These are phyloP conservation scores for Sturmia bella DNA, from an alignment of 2,888 invertebrate species.

Conservation along the genomic window DNA sequence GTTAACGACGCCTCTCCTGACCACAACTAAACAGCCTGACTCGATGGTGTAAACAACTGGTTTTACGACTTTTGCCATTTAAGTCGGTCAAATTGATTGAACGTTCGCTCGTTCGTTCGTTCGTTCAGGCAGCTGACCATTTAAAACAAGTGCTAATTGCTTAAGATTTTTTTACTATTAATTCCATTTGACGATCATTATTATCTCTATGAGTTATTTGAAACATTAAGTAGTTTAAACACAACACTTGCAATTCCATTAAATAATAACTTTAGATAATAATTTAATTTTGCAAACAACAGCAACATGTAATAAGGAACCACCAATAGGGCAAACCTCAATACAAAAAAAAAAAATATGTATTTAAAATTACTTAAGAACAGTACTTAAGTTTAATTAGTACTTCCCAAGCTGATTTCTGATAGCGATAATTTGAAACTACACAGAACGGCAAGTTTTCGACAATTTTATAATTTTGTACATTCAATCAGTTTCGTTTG, in stretches of 20 bases:
- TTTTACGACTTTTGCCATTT: slow-evolving; percentile 72
- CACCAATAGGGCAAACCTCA: neutral
- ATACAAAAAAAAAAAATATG: neutral
- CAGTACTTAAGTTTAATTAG: no score
- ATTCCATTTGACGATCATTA: slow-evolving; percentile 14
- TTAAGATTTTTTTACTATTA: slow-evolving; percentile 57
- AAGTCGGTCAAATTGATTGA: slow-evolving; percentile 73
- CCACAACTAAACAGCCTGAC: slow-evolving; percentile 8
- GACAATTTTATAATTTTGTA: no score
- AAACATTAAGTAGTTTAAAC: slow-evolving; percentile 35
- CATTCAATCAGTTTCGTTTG: no score
- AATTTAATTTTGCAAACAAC: slow-evolving; percentile 18
- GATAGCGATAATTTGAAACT: no score
- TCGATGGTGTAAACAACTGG: slow-evolving; percentile 64
- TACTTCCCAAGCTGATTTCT: no score
- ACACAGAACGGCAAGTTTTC: no score
- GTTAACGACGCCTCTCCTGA: neutral
- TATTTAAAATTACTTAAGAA: neutral
- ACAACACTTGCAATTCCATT: slow-evolving; percentile 21
- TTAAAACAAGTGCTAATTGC: slow-evolving; percentile 69
- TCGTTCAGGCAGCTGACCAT: slow-evolving; percentile 67
- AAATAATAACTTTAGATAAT: slow-evolving; percentile 33
- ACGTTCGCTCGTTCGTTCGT: slow-evolving; percentile 44
- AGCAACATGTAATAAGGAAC: neutral
- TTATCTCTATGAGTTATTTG: slow-evolving; percentile 37